phyloP scores from a whole-genome alignment of 2,888 invertebrate genomes.

The Sepiola atlantica region DNA sequence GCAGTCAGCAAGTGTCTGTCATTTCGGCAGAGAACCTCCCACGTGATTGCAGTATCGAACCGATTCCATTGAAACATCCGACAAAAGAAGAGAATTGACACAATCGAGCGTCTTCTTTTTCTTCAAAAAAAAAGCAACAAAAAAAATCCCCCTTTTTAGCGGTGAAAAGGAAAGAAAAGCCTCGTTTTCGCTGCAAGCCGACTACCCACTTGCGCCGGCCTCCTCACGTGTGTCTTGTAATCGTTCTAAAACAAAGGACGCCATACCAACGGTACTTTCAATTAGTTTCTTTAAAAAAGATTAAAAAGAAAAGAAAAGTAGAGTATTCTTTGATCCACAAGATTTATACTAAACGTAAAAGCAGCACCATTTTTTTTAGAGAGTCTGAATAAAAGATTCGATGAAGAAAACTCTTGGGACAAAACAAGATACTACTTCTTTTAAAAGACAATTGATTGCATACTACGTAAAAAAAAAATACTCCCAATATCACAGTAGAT shows the following conservation, averaged over 20 bases:
- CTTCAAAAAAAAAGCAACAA: not conserved
- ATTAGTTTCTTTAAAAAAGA: not conserved
- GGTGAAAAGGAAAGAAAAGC: no score
- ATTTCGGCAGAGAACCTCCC: slow-evolving; percentile 2
- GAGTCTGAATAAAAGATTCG: no score
- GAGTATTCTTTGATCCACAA: no score
- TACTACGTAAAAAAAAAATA: no score
- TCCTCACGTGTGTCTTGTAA: not conserved
- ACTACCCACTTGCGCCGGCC: not conserved
- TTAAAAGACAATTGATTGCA: no score
- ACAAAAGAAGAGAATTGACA: not conserved
- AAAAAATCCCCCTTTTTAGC: not conserved
- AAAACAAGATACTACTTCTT: no score
- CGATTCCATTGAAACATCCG: not conserved
- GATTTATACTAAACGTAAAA: no score
- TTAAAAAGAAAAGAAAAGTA: not conserved
- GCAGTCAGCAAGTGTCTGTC: not conserved
- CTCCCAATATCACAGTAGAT: no score
- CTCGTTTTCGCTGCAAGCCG: not conserved
- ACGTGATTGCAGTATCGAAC: slow-evolving; percentile 2
- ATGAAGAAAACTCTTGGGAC: no score
- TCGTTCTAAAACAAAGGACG: not conserved
- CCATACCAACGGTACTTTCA: not conserved
- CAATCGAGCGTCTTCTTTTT: not conserved
- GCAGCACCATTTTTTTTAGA: no score